These are phyloP conservation scores for Musca domestica DNA, from an alignment of 1,140 invertebrate genomes.

Conservation along the genomic window DNA sequence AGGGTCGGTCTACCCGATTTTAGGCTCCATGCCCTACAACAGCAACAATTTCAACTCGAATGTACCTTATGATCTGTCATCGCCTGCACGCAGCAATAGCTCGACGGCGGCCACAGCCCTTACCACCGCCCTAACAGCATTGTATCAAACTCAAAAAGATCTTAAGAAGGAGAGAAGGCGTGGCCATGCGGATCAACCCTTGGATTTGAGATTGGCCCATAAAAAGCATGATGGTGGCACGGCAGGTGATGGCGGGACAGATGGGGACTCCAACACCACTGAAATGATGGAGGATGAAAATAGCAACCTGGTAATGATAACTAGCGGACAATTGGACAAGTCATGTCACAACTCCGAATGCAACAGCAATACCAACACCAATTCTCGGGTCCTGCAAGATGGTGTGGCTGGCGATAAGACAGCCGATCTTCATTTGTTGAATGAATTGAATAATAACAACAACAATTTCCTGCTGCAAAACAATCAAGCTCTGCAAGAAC, in stretches of 20 bases:
- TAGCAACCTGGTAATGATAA: constrained; percentile 57
- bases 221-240: constrained; percentile 63
- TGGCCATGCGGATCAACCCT: constrained; percentile 66
- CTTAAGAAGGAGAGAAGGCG: constrained; percentile 41
- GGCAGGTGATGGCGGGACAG: not conserved
- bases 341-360: constrained; percentile 14
- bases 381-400: not conserved
- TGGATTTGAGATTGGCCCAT: constrained; percentile 79
- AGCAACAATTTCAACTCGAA: constrained; percentile 52
- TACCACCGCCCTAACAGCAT: constrained; percentile 24
- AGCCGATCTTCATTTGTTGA: not conserved
- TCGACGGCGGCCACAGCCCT: not conserved
- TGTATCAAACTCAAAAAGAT: constrained; percentile 27
- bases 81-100: constrained; percentile 38
- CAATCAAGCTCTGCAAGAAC: constrained; percentile 1
- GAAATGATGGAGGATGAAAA: constrained; percentile 70
- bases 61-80: constrained; percentile 55
- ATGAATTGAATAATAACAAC: constrained; percentile 11
- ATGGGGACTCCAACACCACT: constrained; percentile 1
- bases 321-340: constrained; percentile 27
- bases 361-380: constrained; percentile 24
- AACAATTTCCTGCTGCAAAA: not conserved
- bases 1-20: constrained; percentile 67
- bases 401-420: not conserved
- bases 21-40: constrained; percentile 59